Base-by-base conservation (phyloP, 2,113 vertebrate genomes). In the Ammodytes marinus region DNA sequence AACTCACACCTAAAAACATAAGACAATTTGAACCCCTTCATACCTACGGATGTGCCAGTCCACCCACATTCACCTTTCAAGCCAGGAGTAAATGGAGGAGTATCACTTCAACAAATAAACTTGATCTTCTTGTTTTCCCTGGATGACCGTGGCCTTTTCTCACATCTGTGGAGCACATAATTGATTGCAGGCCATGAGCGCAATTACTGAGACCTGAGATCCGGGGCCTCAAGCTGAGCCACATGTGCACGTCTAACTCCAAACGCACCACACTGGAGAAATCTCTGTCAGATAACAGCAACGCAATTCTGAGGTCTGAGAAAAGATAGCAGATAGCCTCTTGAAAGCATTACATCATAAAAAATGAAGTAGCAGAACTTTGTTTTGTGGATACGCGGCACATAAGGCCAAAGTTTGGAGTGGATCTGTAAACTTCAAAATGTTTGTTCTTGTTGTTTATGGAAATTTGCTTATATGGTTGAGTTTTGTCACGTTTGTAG, bases 131-230 rank as follows among this genome's bases (percentile, higher is more conserved):
- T 49, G 15, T 55, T 70, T 53, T 50, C 37, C 80, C 74, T 45
- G 17, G 42, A 79, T 72, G 75, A 80, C 79, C 57, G 77, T 69
- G 72, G 78, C 71, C 69, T 86, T 89, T 55, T 27, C 84, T 79
- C 69, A 61, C 69, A 71, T 74, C 74, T 49, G 82, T 70, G 46
- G 57, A 77, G 69, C 55, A 89, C 83, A 86, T 94, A 94, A 95
- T 93, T 91, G 91, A 93, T 91, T 75, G 80, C 94, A 94, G 95
- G 85, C 86, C 70, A 67, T 27, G 27, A 74, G 86, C 66, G 73
- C 79, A 94, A 92, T 93, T 94, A 90, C 83, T 80, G 55, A 76
- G 77, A 61, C 65, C 76, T 82, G 74, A 87, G 83, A 69, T 86
- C 61, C 58, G 77, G 72, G 68, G 69, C 75, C 77, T 81, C 71